These are phyloP conservation scores for Calidris pygmaea DNA, from an alignment of 2,113 vertebrate species.

Conservation along the genomic window DNA sequence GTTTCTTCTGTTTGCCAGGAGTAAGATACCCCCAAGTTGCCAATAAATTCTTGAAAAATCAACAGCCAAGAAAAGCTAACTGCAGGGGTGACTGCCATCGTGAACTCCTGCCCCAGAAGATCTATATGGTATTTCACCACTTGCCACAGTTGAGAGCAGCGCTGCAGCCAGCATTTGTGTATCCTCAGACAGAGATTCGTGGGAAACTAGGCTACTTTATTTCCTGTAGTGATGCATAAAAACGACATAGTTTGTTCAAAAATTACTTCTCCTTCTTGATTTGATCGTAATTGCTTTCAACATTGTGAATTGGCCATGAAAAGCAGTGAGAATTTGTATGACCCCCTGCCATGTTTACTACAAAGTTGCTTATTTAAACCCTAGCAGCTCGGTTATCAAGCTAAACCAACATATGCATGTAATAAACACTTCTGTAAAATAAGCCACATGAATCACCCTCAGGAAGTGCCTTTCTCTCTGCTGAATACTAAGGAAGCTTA, in stretches of 20 bases:
- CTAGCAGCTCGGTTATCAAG: neutral
- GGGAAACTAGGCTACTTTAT: neutral
- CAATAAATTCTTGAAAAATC: neutral
- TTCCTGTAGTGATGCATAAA: neutral
- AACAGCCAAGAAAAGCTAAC: neutral
- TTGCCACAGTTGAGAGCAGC: neutral
- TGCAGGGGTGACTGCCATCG: neutral
- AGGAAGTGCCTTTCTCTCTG: neutral
- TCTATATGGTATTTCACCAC: neutral
- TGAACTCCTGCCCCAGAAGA: neutral
- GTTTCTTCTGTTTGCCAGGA: neutral
- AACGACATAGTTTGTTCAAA: neutral
- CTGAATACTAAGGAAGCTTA: neutral
- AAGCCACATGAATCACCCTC: neutral
- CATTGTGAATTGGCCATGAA: neutral
- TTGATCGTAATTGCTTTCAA: neutral
- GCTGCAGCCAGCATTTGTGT: accelerated
- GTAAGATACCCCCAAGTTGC: neutral
- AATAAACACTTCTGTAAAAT: conserved; percentile 3
- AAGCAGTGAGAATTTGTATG: neutral
- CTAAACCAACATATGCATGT: neutral
- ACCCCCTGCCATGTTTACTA: neutral
- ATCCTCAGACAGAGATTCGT: neutral
- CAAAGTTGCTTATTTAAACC: neutral
- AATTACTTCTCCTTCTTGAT: neutral